These are phyloP conservation scores for Astreopora myriophthalma DNA, from an alignment of 64 coral and sea anemone species.

Conservation along the genomic window DNA sequence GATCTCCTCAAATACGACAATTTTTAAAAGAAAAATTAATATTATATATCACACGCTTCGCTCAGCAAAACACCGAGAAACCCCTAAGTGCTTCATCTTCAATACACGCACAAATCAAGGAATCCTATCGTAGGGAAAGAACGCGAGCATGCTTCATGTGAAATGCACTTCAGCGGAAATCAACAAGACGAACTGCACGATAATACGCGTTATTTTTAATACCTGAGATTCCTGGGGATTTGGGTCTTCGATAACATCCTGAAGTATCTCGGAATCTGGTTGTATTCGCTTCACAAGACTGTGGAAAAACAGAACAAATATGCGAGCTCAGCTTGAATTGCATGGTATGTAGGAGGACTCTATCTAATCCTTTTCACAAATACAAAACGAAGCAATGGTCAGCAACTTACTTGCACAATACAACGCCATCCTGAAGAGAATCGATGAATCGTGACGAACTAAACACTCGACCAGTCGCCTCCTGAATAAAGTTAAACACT, in stretches of 20 bases:
- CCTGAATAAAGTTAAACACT: constrained; percentile 49
- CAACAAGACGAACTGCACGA: background rate
- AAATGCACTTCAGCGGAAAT: background rate
- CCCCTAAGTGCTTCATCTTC: background rate
- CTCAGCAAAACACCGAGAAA: constrained; percentile 1
- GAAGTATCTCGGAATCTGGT: constrained; percentile 55
- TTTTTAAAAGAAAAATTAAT: background rate
- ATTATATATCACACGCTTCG: background rate
- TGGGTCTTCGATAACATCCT: constrained; percentile 67
- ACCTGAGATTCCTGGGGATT: constrained; percentile 51
- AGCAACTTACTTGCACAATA: constrained; percentile 55
- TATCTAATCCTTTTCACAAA: background rate
- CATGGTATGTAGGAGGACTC: background rate
- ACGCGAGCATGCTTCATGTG: background rate
- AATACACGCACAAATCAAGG: background rate
- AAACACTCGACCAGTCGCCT: constrained; percentile 45
- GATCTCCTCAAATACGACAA: background rate
- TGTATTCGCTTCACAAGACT: constrained; percentile 68
- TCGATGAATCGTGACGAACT: constrained; percentile 62
- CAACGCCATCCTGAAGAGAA: constrained; percentile 59
- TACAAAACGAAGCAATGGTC: background rate
- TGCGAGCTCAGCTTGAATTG: background rate
- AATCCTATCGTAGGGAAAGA: background rate
- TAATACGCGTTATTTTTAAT: constrained; percentile 17
- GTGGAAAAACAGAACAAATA: constrained; percentile 28